Conservation (phyloP, 2,888 invertebrate genomes). For the Ormyrus rosae region DNA sequence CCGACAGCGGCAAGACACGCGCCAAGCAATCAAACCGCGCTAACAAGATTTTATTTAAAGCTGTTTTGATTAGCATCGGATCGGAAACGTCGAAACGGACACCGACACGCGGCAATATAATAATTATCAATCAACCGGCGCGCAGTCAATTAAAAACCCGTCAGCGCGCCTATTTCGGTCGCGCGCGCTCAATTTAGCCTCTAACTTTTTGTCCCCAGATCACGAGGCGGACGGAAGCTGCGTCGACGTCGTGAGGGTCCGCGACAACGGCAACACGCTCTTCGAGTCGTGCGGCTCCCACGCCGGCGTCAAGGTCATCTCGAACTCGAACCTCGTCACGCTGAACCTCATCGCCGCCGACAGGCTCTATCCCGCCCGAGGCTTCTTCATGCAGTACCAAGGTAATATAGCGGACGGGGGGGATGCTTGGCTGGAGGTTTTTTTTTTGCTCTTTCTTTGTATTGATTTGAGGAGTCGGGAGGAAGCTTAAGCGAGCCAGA, state of each 20-base stretch:
- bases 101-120: not conserved
- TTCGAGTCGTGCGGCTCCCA: constrained; percentile 71
- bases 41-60: no score
- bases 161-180: no score
- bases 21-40: no score
- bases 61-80: no score
- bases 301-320: constrained; percentile 69
- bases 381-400: constrained; percentile 72
- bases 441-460: not conserved
- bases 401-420: constrained; percentile 60
- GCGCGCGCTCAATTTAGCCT: no score
- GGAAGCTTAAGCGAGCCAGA: no score
- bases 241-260: constrained; percentile 70
- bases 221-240: constrained; percentile 70
- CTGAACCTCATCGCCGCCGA: constrained; percentile 70
- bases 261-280: constrained; percentile 69
- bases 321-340: constrained; percentile 69
- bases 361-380: constrained; percentile 68
- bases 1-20: no score
- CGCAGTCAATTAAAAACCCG: not conserved
- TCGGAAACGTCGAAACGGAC: not conserved
- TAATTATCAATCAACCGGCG: not conserved
- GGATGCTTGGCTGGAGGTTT: not conserved
- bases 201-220: constrained; percentile 57
- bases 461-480: no score